A percentile compares a stretch with the other conserved stretches of the same genome.
Evolutionary conservation across 2,888 invertebrate species (phyloP).

Genomic region (Chrysolina haemoptera): DNA sequence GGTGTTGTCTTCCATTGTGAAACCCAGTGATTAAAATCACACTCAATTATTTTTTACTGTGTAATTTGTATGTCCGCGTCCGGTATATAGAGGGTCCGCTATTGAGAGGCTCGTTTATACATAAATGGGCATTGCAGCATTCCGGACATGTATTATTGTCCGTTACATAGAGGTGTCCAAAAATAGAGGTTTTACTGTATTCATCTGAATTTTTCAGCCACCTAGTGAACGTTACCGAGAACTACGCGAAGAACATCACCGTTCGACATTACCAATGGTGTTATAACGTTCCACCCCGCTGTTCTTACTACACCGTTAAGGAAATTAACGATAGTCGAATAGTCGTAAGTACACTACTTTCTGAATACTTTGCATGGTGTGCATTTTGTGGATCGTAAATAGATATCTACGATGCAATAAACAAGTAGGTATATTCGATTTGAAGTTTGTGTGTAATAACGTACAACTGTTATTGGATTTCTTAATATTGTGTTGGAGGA

Average conservation of each 20-base stretch:
- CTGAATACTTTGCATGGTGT: neutral
- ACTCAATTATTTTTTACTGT: too few relatives aligned
- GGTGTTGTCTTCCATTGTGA: too few relatives aligned
- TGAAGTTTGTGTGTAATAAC: neutral
- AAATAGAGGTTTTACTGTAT: too few relatives aligned
- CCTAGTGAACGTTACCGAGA: constrained; percentile 78
- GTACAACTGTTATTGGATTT: neutral
- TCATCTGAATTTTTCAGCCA: constrained; percentile 72
- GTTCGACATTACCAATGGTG: constrained; percentile 86
- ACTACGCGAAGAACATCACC: constrained; percentile 72
- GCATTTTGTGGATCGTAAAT: constrained; percentile 5
- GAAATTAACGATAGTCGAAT: constrained; percentile 79
- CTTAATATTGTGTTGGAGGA: neutral
- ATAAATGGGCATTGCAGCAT: too few relatives aligned
- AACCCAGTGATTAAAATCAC: too few relatives aligned
- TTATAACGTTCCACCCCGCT: constrained; percentile 84
- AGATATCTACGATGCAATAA: neutral
- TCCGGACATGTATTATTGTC: too few relatives aligned
- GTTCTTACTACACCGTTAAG: constrained; percentile 81
- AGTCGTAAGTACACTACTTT: constrained; percentile 74
- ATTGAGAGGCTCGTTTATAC: too few relatives aligned
- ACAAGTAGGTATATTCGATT: neutral
- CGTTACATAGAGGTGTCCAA: too few relatives aligned
- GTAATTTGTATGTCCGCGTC: too few relatives aligned
- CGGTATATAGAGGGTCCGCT: too few relatives aligned